Conservation (phyloP, 2,888 invertebrate species). For the Drosophila leonis region DNA sequence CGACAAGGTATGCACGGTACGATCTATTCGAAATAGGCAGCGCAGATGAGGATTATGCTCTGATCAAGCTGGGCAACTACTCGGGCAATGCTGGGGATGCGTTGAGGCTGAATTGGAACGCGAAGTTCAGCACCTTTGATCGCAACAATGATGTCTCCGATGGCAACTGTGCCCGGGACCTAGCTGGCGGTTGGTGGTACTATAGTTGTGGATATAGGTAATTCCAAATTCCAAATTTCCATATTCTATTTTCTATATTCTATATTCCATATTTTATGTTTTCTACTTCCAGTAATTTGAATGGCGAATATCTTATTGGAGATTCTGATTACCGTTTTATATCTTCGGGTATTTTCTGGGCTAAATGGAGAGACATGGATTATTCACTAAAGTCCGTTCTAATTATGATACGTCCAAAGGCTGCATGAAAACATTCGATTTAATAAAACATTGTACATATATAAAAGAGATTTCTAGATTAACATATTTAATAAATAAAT, state of each 20-base stretch:
- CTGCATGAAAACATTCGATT: neutral
- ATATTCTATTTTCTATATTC: neutral
- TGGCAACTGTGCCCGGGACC: constrained; percentile 6
- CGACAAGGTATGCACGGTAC: constrained; percentile 17
- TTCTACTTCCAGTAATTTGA: constrained; percentile 17
- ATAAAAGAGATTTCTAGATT: too few species aligned
- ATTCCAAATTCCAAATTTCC: neutral
- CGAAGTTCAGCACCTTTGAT: constrained; percentile 27
- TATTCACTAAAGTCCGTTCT: constrained; percentile 21
- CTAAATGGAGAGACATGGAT: constrained; percentile 5
- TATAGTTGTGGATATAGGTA: constrained; percentile 22
- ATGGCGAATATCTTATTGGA: constrained; percentile 16
- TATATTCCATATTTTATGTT: neutral
- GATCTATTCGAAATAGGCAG: constrained; percentile 15
- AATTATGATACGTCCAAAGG: constrained; percentile 29
- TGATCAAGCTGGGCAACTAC: constrained; percentile 22
- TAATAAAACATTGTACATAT: too few species aligned
- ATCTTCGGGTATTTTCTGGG: constrained; percentile 12
- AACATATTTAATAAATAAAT: too few species aligned
- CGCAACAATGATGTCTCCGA: constrained; percentile 6
- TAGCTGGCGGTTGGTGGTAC: constrained; percentile 28
- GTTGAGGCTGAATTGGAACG: neutral
- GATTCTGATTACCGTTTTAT: neutral
- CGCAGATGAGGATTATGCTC: constrained; percentile 9
- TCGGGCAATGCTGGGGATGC: constrained; percentile 29